Conservation (phyloP, 2,113 vertebrate species). For the Nicator chloris region DNA sequence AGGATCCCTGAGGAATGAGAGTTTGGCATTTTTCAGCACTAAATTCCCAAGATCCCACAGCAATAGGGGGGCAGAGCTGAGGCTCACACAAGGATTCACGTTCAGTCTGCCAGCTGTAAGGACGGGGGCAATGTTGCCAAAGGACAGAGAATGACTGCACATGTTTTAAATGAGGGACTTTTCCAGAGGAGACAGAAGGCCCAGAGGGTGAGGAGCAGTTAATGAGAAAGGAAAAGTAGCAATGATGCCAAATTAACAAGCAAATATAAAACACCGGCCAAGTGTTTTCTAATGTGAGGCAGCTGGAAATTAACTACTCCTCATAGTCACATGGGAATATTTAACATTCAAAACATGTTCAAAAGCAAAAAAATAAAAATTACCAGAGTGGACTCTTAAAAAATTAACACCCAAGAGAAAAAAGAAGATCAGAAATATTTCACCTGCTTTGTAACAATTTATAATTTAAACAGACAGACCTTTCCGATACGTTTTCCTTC, state of each 20-base stretch:
- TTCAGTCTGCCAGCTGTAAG: neutral
- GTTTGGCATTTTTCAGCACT: neutral
- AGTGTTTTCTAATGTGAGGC: neutral
- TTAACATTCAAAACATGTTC: neutral
- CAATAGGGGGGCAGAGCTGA: neutral
- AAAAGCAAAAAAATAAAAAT: neutral
- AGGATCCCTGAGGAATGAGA: neutral
- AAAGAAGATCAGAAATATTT: neutral
- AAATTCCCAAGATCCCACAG: neutral
- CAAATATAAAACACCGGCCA: neutral
- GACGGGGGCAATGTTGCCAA: fast-evolving
- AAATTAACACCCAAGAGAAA: neutral
- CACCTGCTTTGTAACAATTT: neutral
- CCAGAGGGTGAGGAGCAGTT: neutral
- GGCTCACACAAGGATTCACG: neutral
- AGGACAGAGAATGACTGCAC: neutral
- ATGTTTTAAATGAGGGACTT: neutral
- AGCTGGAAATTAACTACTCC: neutral
- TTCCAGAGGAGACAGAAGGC: neutral
- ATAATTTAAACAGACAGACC: conserved; percentile 68
- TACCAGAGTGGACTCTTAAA: neutral
- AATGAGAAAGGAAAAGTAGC: neutral
- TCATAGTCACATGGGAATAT: neutral
- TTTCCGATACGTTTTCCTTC: conserved; percentile 97
- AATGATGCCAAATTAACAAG: neutral